Conservation (phyloP, 2,888 invertebrate species). For the Barypeithes pellucidus region DNA sequence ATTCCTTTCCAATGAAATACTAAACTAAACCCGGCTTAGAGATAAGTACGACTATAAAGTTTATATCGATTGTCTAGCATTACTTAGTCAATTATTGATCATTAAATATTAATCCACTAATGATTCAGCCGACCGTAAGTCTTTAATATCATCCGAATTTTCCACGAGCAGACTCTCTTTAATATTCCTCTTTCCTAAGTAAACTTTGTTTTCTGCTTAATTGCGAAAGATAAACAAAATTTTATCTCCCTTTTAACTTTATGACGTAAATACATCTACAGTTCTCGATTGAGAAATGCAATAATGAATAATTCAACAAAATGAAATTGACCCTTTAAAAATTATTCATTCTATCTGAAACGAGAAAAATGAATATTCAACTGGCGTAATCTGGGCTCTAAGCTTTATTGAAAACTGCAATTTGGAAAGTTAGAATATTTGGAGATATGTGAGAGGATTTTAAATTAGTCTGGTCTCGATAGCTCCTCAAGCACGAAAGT, state of each 20-base stretch:
- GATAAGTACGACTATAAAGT: no score
- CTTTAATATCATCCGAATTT: not conserved
- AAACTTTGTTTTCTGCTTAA: constrained; percentile 5
- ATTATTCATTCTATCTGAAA: constrained; percentile 22
- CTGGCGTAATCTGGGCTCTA: constrained; percentile 43
- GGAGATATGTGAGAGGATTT: constrained; percentile 42
- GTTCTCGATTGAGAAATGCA: not conserved
- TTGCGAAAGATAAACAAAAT: constrained; percentile 33
- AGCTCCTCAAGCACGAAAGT: constrained; percentile 26
- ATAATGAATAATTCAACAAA: constrained; percentile 43
- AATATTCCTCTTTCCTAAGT: not conserved
- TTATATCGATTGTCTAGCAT: no score
- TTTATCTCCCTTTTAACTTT: constrained; percentile 27
- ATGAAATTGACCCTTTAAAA: constrained; percentile 42
- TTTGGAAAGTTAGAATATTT: constrained; percentile 43
- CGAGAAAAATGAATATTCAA: constrained; percentile 50
- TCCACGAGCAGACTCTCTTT: not conserved
- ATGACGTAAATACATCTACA: constrained; percentile 1
- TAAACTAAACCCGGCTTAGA: no score
- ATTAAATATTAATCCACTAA: no score
- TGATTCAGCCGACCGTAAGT: not conserved
- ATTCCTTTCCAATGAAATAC: no score
- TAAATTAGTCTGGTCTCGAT: constrained; percentile 36
- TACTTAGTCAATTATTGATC: no score
- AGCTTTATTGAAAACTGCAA: constrained; percentile 46